Base-by-base conservation (phyloP, 1,140 invertebrate species). In the Zaprionus nigranus region DNA sequence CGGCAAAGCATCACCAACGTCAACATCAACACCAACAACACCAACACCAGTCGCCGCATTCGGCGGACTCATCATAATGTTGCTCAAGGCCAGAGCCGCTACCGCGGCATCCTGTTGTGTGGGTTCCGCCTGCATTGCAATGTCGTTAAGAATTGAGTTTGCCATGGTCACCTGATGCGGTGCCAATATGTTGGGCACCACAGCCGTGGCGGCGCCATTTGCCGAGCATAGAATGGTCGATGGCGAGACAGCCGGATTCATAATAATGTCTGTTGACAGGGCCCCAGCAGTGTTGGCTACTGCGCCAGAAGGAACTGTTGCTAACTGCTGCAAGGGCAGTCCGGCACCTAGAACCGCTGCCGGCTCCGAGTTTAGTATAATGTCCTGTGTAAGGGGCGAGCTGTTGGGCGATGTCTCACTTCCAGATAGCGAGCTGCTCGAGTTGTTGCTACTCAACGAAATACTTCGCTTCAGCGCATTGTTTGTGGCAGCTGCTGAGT, bases 191-290 rank as follows among this genome's bases (percentile, higher is more conserved):
- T 91, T 92, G 30, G 91, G 94, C 6, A 95, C 95, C 63, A 95
- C 93, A 38, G 95, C 94, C 0, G 95, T 94, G 82, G 91, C 91
- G 3, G 85, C 87, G 0, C 88, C 91, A 60, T 92, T 92, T 0
- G 88, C 88, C 58, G 91, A 92, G 34, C 81, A 93, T 12, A 92
- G 90, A 20, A 94, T 94, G 66, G 95, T 91, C 58, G 93, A 94
- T 0, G 94, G 94, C 1, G 95, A 95, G 53, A 95, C 94, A 54
- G 95, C 94, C 3, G 95, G 93, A 86, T 95, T 95, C 56, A 96
- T 91, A 34, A 95, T 95, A 5, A 94, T 93, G 59, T 95, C 94
- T 0, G 94, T 93, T 4, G 94, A 93, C 4, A 95, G 66, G 9
- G 95, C 93, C 5, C 93, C 88, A 0, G 54, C 3, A 22, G 78